Base-by-base conservation (phyloP, 2,888 invertebrate species). In the Oasisia sp. region DNA sequence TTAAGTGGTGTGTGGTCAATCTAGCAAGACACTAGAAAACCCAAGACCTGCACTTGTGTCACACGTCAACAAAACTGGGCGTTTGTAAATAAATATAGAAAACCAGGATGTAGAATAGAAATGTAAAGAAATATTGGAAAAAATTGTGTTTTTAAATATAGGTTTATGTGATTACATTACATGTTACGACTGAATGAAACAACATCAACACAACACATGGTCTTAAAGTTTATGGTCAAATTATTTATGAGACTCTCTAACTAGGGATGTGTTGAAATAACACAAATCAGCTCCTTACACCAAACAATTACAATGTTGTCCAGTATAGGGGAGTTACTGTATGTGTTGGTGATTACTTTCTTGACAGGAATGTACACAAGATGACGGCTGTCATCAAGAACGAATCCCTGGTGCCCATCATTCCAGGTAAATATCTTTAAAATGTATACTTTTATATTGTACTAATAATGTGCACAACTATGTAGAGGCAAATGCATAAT, bases 371-470 rank as follows among this genome's bases (percentile, higher is more conserved):
- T 96, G 97, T 98, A 19, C 96, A 97, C 91, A 95, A 94, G 38
- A 97, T 97, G 89, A 96, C 97, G 58, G 97, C 96, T 58, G 97
- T 97, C 91, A 96, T 98, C 32, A 97, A 97, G 94, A 97, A 97
- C 94, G 97, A 97, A 93, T 97, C 97, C 93, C 96, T 98, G 19
- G 95, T 97, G 91, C 96, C 97, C 0, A 94, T 96, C 7, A 95
- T 96, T 93, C 94, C 95, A 93, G 94, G 96, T 95, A 94, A 94
- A 91, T 90, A 58, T 27, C 32, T 92, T 44, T 89, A 50, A 32
- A 45, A 32, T 91, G 38, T 91, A 14, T 12, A 89, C n/a, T 32
- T 50, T 91, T 91, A n/a, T 92, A n/a, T 32, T 91, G 38, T 38
- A 38, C 38, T 92, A 56, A 32, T 92, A 32, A 91, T 58, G 44